phyloP scores from a whole-genome alignment of 2,113 vertebrate species.

The Crocuta crocuta region DNA sequence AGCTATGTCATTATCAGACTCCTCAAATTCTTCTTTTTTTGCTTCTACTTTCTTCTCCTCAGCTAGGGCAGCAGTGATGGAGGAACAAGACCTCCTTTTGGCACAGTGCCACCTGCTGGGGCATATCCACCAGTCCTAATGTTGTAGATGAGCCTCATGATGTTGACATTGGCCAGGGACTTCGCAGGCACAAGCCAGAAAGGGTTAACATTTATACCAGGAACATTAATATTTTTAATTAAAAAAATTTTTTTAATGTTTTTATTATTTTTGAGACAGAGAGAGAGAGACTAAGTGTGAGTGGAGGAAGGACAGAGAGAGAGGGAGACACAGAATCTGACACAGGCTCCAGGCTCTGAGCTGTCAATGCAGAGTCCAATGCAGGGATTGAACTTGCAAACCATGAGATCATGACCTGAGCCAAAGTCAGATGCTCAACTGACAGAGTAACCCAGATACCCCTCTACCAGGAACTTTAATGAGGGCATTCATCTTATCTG shows the following conservation, averaged over 20 bases:
- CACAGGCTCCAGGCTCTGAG: too few species aligned
- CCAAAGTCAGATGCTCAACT: too few species aligned
- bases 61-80: neutral
- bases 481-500: neutral
- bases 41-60: neutral
- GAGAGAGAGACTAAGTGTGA: too few species aligned
- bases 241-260: too few species aligned
- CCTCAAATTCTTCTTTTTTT: neutral
- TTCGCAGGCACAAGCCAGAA: neutral
- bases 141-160: neutral
- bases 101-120: neutral
- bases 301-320: too few species aligned
- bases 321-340: too few species aligned
- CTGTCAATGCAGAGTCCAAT: too few species aligned
- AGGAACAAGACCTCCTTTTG: neutral
- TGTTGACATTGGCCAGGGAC: neutral
- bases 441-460: too few species aligned
- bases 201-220: neutral
- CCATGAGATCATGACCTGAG: too few species aligned
- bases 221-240: too few species aligned
- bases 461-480: neutral
- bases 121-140: neutral
- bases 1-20: neutral
- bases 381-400: too few species aligned
- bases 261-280: too few species aligned